phyloP scores from a whole-genome alignment of 2,113 vertebrate species.

The Asarcornis scutulata region DNA sequence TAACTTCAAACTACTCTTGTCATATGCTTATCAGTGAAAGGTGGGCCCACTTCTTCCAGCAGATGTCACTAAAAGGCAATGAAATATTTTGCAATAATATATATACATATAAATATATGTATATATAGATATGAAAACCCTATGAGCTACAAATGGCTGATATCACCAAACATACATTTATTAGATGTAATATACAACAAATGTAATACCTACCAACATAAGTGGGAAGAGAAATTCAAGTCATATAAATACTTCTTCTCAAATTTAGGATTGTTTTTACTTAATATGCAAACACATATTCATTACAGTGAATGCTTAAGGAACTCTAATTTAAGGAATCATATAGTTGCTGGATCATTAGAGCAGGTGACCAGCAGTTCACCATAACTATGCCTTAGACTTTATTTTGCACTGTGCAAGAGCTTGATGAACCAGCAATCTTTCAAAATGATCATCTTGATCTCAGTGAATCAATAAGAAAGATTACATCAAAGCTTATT shows the following conservation, averaged over 20 bases:
- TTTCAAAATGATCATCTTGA: background rate
- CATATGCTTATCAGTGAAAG: background rate
- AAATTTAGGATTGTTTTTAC: background rate
- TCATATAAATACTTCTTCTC: background rate
- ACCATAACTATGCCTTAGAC: background rate
- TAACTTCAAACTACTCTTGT: background rate
- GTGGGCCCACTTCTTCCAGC: conserved; percentile 7
- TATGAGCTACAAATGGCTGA: background rate
- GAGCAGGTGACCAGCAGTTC: background rate
- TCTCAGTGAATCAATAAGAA: background rate
- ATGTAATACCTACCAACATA: background rate
- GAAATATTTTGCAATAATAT: background rate
- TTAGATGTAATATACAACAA: background rate
- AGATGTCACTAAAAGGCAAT: conserved; percentile 43
- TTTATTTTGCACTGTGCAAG: background rate
- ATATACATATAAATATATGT: too few relatives aligned
- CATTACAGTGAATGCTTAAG: background rate
- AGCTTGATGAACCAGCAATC: background rate
- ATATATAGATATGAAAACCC: background rate
- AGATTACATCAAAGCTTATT: background rate
- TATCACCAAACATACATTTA: background rate
- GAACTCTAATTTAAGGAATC: background rate
- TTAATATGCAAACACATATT: background rate
- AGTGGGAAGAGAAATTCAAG: background rate
- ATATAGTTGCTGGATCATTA: background rate